Evolutionary conservation across 2,888 invertebrate species (phyloP).

Genomic region (Pristionchus japonicus): DNA sequence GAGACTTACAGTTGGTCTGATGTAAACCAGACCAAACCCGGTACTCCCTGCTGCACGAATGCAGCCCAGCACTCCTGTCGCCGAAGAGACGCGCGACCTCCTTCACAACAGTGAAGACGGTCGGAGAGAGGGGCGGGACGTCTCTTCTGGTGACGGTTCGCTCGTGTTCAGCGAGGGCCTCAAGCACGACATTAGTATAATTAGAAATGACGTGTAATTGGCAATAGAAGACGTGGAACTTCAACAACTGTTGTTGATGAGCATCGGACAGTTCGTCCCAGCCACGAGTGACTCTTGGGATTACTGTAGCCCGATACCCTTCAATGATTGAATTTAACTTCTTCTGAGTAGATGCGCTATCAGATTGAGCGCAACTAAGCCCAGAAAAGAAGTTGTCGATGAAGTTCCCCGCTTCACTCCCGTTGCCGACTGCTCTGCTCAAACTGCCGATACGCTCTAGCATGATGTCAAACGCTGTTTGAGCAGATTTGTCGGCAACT

Average conservation of each 20-base stretch:
- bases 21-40: not conserved
- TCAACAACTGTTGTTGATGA: not conserved
- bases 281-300: not conserved
- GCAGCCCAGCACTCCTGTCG: not conserved
- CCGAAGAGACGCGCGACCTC: constrained; percentile 24
- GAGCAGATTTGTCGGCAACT: constrained; percentile 18
- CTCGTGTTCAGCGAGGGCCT: constrained; percentile 7
- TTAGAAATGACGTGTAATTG: not conserved
- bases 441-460: not conserved
- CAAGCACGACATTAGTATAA: constrained; percentile 12
- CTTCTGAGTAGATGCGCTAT: constrained; percentile 7
- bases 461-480: constrained; percentile 17
- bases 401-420: not conserved
- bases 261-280: not conserved
- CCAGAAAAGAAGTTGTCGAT: not conserved
- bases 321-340: not conserved
- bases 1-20: not conserved
- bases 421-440: not conserved
- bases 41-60: not conserved
- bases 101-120: not conserved
- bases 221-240: constrained; percentile 6
- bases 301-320: not conserved
- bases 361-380: not conserved
- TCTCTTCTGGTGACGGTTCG: not conserved
- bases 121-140: not conserved